phyloP scores from a whole-genome alignment of 1,140 invertebrate species.

The Saccostrea glomerata region DNA sequence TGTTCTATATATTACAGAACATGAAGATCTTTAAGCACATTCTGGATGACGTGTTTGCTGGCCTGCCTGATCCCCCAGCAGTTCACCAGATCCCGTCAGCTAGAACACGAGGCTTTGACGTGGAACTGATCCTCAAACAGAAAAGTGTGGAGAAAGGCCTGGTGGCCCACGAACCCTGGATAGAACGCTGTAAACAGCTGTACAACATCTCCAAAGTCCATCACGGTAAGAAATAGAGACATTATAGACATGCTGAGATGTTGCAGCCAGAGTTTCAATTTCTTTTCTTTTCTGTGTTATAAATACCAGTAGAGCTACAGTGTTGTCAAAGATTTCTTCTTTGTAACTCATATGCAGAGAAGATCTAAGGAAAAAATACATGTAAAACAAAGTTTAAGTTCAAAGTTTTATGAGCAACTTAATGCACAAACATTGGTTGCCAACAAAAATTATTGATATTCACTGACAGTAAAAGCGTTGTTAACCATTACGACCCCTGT shows the following conservation, averaged over 20 bases:
- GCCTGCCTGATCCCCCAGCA: constrained; percentile 72
- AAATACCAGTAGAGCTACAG: not conserved
- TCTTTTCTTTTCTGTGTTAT: not conserved
- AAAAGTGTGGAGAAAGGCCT: constrained; percentile 72
- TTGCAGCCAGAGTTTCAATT: not conserved
- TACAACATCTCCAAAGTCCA: constrained; percentile 75
- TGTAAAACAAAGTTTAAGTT: too few species aligned
- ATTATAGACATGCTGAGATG: not conserved
- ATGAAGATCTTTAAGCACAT: constrained; percentile 73
- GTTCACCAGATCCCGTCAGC: constrained; percentile 65
- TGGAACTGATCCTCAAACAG: constrained; percentile 72
- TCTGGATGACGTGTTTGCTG: constrained; percentile 75
- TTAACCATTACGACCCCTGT: not conserved
- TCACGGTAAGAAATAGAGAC: constrained; percentile 66
- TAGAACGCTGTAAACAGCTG: constrained; percentile 77
- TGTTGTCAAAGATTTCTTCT: not conserved
- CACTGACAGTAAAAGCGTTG: too few species aligned
- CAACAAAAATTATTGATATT: too few species aligned
- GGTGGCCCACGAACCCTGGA: constrained; percentile 76
- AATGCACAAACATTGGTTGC: too few species aligned
- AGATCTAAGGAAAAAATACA: too few species aligned
- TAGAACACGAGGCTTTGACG: constrained; percentile 63
- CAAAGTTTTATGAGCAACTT: too few species aligned
- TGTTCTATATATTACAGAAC: constrained; percentile 62
- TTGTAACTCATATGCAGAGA: too few species aligned